Percentiles rank a stretch among this genome's conserved stretches.
phyloP scores from a whole-genome alignment of 2,888 invertebrate genomes.

The Erannis defoliaria region DNA sequence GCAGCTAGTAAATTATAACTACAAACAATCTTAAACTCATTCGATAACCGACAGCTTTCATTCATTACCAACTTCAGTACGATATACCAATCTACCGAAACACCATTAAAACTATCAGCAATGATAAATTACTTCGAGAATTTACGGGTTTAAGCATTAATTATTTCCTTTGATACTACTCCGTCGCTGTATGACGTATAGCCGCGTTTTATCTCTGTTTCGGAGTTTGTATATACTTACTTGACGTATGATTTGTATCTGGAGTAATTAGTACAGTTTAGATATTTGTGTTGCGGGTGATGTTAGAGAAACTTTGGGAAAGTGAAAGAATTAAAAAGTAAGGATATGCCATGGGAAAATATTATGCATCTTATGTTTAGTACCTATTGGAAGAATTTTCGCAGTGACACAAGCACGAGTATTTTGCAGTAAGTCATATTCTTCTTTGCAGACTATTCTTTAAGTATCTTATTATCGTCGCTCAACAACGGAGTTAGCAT shows the following conservation, averaged over 20 bases:
- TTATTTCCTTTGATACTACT: constrained; percentile 59
- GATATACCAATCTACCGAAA: constrained; percentile 14
- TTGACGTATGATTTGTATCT: constrained; percentile 32
- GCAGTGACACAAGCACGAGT: no score
- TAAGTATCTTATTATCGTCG: no score
- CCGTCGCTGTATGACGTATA: constrained; percentile 31
- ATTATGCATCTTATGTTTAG: no score
- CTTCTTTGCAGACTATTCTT: no score
- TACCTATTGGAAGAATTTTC: no score
- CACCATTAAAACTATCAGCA: constrained; percentile 36
- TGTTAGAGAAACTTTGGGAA: not conserved
- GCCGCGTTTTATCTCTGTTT: constrained; percentile 33
- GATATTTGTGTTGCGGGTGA: constrained; percentile 16
- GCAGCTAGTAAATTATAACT: not conserved
- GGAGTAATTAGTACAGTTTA: constrained; percentile 21
- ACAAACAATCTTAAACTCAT: not conserved
- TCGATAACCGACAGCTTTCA: not conserved
- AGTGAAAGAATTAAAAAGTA: not conserved
- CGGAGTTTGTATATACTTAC: constrained; percentile 27
- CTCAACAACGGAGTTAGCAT: no score
- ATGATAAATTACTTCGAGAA: constrained; percentile 60
- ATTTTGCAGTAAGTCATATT: no score
- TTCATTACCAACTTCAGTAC: not conserved
- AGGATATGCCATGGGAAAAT: no score
- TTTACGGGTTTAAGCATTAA: constrained; percentile 64